phyloP scores from a whole-genome alignment of 1,140 invertebrate species.

The Whitmania pigra region DNA sequence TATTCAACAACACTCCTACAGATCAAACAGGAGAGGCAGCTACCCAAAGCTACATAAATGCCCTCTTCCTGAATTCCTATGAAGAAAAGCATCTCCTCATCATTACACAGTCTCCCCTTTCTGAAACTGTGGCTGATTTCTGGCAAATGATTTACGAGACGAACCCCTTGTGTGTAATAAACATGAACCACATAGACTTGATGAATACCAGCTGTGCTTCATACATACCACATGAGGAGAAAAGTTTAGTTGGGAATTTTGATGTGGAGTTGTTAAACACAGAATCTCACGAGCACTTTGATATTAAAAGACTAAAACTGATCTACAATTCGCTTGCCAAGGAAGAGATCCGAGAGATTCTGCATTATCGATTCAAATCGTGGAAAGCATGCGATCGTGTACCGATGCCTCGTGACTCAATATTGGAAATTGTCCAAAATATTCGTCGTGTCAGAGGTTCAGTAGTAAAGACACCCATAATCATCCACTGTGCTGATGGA shows the following conservation, averaged over 20 bases:
- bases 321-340: conserved; percentile 16
- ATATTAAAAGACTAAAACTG: conserved; percentile 34
- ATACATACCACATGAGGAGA: conserved; percentile 32
- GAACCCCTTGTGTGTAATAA: conserved; percentile 34
- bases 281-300: conserved; percentile 31
- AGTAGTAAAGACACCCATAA: neutral
- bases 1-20: neutral
- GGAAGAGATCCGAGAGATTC: conserved; percentile 27
- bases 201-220: conserved; percentile 35
- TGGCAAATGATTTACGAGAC: conserved; percentile 41
- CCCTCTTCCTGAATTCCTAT: conserved; percentile 34
- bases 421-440: conserved; percentile 30
- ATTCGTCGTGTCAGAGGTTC: neutral
- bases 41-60: conserved; percentile 27
- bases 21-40: neutral
- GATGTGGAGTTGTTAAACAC: conserved; percentile 34
- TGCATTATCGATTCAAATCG: conserved; percentile 37
- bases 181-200: conserved; percentile 32
- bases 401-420: conserved; percentile 34
- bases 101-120: conserved; percentile 38
- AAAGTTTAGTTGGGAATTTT: conserved; percentile 27
- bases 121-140: conserved; percentile 39
- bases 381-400: conserved; percentile 34
- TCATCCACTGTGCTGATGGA: conserved; percentile 31
- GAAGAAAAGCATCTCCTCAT: conserved; percentile 33